These are phyloP conservation scores for Nestor notabilis DNA, from an alignment of 2,113 vertebrate genomes.

Conservation along the genomic window DNA sequence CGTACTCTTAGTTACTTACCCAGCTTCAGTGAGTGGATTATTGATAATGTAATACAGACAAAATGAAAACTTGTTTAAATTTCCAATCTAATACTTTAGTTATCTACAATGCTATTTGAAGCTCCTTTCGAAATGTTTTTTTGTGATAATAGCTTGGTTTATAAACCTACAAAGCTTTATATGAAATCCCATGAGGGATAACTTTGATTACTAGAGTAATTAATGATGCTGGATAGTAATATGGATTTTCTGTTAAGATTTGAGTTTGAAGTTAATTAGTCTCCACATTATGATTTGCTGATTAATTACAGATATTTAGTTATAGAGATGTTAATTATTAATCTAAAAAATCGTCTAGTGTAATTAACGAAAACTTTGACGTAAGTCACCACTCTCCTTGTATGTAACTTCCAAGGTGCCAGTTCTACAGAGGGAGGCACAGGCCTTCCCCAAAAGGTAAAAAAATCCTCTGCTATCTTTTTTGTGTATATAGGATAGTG, in stretches of 20 bases:
- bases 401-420: slow-evolving; percentile 55
- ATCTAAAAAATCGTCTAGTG: slow-evolving; percentile 93
- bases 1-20: not conserved
- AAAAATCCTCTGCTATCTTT: not conserved
- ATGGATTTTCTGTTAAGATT: slow-evolving; percentile 95
- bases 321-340: slow-evolving; percentile 97
- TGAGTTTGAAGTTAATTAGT: slow-evolving; percentile 97
- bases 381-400: slow-evolving; percentile 67
- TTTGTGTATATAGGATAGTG: not conserved
- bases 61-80: slow-evolving; percentile 50
- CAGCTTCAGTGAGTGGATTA: not conserved
- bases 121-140: slow-evolving; percentile 50
- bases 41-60: not conserved
- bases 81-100: slow-evolving; percentile 39
- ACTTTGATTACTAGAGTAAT: slow-evolving; percentile 96
- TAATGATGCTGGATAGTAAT: slow-evolving; percentile 91
- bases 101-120: slow-evolving; percentile 57
- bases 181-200: slow-evolving; percentile 86
- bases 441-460: not conserved
- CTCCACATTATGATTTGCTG: slow-evolving; percentile 94
- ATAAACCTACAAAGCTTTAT: slow-evolving; percentile 86
- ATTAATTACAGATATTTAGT: slow-evolving; percentile 99
- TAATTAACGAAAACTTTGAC: slow-evolving; percentile 90
- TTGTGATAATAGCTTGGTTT: slow-evolving; percentile 68
- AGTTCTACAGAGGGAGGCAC: not conserved